Evolutionary conservation across 2,113 vertebrate species (phyloP), one percentile per base, ranked within the genome.

Genomic region (Diglossa brunneiventris): DNA sequence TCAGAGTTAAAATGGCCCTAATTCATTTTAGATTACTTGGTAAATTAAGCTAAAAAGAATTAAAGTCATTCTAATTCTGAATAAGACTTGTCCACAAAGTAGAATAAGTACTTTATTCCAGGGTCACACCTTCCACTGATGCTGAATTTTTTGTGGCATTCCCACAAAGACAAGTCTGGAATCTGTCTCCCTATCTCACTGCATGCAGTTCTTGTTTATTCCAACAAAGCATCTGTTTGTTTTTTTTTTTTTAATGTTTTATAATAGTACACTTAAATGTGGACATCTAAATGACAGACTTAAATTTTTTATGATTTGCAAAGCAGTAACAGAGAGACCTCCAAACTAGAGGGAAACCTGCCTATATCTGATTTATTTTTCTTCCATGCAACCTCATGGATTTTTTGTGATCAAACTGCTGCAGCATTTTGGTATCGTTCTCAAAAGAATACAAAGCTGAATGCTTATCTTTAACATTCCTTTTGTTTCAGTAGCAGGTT

Each of bases 1-100:
- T 86, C 53, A 72, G 82, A 90, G 83, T 91, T 95, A 77, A 96
- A 95, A 87, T 64, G 73, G 24, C 9, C 41, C 16, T 94, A 90
- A 93, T 87, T 94, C 47, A 93, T 93, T 89, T 88, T 78, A 88
- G 68, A 41, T 96, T 96, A 72, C 61, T 83, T 92, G 58, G 83
- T 94, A 93, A 96, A 95, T 87, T 92, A 84, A 91, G 74, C 37
- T 91, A 59, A 87, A 94, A 92, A 87, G 46, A 89, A 89, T 78
- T 72, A 75, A 89, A 86, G 37, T 28, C 31, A 72, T 47, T 93
- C 49, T 77, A 89, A 85, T 28, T 86, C 30, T 83, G 76, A 94
- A 70, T 63, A 17, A 95, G 55, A 67, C 33, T 77, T 90, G 30
- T 59, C 75, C 47, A 80, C 33, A 66, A 89, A 85, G 27, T 37